Evolutionary conservation across 2,888 invertebrate species (phyloP).

Genomic region (Ochropacha duplaris): DNA sequence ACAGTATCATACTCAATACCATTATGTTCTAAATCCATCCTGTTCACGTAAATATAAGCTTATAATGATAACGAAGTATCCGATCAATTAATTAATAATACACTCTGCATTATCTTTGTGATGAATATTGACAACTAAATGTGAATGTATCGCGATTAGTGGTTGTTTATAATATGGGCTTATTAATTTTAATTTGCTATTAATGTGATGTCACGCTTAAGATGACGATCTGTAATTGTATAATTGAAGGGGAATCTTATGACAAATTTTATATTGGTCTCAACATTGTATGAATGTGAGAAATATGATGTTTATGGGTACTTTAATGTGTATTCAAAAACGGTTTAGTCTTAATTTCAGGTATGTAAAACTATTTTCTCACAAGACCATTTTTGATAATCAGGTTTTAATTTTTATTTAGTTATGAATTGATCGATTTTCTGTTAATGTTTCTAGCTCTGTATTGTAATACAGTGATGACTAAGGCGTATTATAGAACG

Average conservation of each 20-base stretch:
- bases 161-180: constrained; percentile 39
- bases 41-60: constrained; percentile 66
- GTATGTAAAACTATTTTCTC: not conserved
- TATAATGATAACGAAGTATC: constrained; percentile 45
- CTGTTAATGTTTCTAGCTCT: constrained; percentile 51
- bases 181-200: constrained; percentile 67
- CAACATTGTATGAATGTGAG: constrained; percentile 8
- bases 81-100: constrained; percentile 27
- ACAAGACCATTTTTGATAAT: not conserved
- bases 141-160: constrained; percentile 39
- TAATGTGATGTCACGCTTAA: constrained; percentile 67
- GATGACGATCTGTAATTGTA: constrained; percentile 52
- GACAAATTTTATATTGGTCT: not conserved
- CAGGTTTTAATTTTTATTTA: constrained; percentile 30
- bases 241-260: constrained; percentile 19
- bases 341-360: not conserved
- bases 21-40: constrained; percentile 74
- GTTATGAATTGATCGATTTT: constrained; percentile 55
- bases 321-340: not conserved
- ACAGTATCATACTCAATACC: constrained; percentile 69
- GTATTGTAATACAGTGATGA: constrained; percentile 50
- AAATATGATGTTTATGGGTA: not conserved
- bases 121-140: constrained; percentile 23
- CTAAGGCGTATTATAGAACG: constrained; percentile 1
- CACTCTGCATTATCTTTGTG: constrained; percentile 31